These are phyloP conservation scores for Caradrina clavipalpis DNA, from an alignment of 2,888 invertebrate species.

Conservation along the genomic window DNA sequence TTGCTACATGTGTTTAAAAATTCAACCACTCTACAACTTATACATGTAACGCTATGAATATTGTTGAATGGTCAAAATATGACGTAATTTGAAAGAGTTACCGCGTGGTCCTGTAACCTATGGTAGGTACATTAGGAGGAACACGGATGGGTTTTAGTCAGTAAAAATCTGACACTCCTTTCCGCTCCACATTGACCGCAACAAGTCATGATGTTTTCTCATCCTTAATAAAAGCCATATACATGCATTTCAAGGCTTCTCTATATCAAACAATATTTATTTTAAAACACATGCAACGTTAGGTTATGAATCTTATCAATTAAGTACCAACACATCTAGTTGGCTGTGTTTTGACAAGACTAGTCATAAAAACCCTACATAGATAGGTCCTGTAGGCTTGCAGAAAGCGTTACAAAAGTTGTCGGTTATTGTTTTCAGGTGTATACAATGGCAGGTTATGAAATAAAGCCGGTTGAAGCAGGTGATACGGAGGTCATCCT, in stretches of 20 bases:
- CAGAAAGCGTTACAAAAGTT: background rate
- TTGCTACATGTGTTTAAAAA: too few relatives aligned
- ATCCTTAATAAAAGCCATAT: too few relatives aligned
- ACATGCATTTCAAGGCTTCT: background rate
- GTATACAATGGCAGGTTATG: slow-evolving; percentile 69
- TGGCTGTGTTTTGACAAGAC: slow-evolving; percentile 12
- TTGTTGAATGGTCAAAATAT: too few relatives aligned
- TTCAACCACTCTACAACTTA: too few relatives aligned
- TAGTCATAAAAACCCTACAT: background rate
- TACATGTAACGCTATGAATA: too few relatives aligned
- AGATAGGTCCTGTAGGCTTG: background rate
- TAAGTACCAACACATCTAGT: background rate
- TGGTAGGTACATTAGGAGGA: too few relatives aligned
- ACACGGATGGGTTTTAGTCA: too few relatives aligned
- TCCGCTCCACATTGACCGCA: too few relatives aligned
- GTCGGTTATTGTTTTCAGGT: slow-evolving; percentile 14
- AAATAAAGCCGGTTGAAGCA: slow-evolving; percentile 80
- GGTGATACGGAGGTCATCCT: slow-evolving; percentile 90
- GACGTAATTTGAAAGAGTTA: too few relatives aligned
- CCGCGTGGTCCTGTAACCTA: too few relatives aligned
- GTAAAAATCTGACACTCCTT: too few relatives aligned
- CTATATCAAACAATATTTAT: background rate
- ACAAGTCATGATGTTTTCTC: too few relatives aligned
- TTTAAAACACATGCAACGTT: background rate
- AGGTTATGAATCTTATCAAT: background rate